Evolutionary conservation across 2,888 invertebrate species (phyloP).

Genomic region (Zaprionus obscuricornis): DNA sequence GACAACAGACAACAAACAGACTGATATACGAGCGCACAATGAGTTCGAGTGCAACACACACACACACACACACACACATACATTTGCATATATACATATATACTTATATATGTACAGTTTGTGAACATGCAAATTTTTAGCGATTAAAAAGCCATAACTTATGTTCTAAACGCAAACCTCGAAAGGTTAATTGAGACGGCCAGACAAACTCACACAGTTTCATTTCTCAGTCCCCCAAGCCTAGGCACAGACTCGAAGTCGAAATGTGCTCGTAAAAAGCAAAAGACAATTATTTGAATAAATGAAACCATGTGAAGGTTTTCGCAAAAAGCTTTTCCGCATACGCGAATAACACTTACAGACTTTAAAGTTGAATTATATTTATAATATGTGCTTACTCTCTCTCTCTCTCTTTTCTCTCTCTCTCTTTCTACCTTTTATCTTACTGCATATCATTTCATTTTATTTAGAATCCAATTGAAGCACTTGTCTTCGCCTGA

Average conservation of each 20-base stretch:
- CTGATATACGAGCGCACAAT: slow-evolving; percentile 66
- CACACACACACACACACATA: slow-evolving; percentile 12
- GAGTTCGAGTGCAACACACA: slow-evolving; percentile 48
- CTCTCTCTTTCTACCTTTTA: no score
- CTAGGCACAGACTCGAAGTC: slow-evolving; percentile 20
- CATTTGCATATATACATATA: slow-evolving; percentile 4
- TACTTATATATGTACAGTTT: slow-evolving; percentile 26
- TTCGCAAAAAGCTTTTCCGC: slow-evolving; percentile 63
- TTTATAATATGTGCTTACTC: no score
- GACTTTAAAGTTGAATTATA: no score
- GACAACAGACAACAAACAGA: slow-evolving; percentile 28
- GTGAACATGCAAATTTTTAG: slow-evolving; percentile 71
- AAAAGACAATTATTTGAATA: slow-evolving; percentile 75
- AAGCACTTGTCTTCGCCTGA: slow-evolving; percentile 49
- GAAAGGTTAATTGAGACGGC: slow-evolving; percentile 75
- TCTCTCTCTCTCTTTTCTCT: no score
- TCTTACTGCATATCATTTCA: no score
- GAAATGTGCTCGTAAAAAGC: slow-evolving; percentile 45
- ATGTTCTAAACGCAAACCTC: slow-evolving; percentile 78
- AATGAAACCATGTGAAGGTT: slow-evolving; percentile 73
- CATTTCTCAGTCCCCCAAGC: no score
- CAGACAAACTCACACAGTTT: slow-evolving; percentile 64
- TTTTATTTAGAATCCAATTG: slow-evolving; percentile 21
- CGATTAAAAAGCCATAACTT: slow-evolving; percentile 81
- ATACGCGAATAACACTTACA: no score